Evolutionary conservation across 2,797 vertebrate species (phyloP), one percentile per base, ranked within the genome.

Genomic region (Pseudochaenichthys georgianus): DNA sequence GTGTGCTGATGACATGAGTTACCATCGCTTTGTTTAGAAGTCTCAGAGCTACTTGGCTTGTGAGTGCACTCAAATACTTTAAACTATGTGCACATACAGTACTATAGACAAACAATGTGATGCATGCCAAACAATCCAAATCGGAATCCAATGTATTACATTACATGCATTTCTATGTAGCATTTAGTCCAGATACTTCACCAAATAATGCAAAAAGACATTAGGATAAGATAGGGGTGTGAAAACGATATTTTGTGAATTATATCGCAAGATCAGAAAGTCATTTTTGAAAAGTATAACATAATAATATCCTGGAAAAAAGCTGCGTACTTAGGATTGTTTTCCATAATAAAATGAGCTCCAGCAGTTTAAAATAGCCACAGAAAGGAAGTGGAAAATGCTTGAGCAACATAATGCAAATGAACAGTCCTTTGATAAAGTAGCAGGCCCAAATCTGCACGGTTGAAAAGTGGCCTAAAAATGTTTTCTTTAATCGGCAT

Each of bases 381-480:
- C 46, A 12, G 50, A 65, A 45, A 66, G 69, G 65, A 87, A 77
- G 67, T 54, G 15, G 13, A 64, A 59, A 57, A 13, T 42, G 75
- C 84, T 75, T 48, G 45, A 70, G 52, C 66, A 65, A 86, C 80
- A 79, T 69, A 78, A 86, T 84, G 75, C 48, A 82, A 86, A 87
- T 77, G 43, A 74, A 72, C 42, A 53, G 57, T 60, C 54, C 53
- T 70, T 71, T 78, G 64, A 82, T 79, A 54, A 41, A 67, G 51
- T 57, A 55, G 50, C 48, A 53, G 51, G 63, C 23, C 23, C 46
- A 65, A 38, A 71, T 81, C 76, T 73, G 71, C 50, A 64, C 34
- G 28, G 59, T 54, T 68, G 54, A 75, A 77, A 34, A n/a, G 41
- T 4, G 23, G 54, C 53, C 84, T 61, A 19, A 66, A 72, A 47